Base-by-base conservation (phyloP, 37 sponge, comb jelly and placozoan species). In the Oscarella lobularis region DNA sequence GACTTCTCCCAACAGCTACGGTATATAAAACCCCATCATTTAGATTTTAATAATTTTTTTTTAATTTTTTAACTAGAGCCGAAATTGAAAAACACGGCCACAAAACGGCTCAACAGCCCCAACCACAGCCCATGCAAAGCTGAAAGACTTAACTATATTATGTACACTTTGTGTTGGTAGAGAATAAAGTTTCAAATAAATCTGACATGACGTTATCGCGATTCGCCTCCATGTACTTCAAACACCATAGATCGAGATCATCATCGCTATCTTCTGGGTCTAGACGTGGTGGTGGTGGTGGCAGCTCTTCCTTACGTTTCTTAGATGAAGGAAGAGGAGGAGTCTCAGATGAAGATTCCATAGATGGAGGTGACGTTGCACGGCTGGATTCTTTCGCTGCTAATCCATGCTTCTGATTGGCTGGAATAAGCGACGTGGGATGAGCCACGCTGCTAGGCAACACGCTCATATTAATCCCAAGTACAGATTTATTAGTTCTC, bases 1-100 rank as follows among this genome's bases (percentile, higher is more conserved):
- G 90, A 91, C 67, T 95, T 95, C 67, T 95, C 96, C 0, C 73
- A 92, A 6, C 96, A 95, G 66, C 73, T 95, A 38, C 86, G 90
- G 93, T 92, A 66, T 3, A 66, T 31, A 14, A 79, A 72, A 2
- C 3, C 33, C 6, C 66, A 1, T 37, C 66, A 4, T n/a, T 9
- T 34, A 34, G 2, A 3, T 6, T 0, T 66, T 2, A 70, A 38
- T 66, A 31, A 33, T 35, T 35, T 33, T 14, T 36, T 66, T 80
- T 2, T 27, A 29, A 33, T n/a, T 9, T 38, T 74, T 39, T 74
- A 1, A 67, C 5, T 75, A 91, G 92, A 73, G 90, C 92, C n/a
- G 92, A 92, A 66, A 76, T 92, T 3, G 90, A 92, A 40, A 85
- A 85, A 33, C 75, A 86, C 41, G 91, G 92, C 27, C 83, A 85